Base-by-base conservation (phyloP, 2,113 vertebrate genomes). In the Pipra filicauda region DNA sequence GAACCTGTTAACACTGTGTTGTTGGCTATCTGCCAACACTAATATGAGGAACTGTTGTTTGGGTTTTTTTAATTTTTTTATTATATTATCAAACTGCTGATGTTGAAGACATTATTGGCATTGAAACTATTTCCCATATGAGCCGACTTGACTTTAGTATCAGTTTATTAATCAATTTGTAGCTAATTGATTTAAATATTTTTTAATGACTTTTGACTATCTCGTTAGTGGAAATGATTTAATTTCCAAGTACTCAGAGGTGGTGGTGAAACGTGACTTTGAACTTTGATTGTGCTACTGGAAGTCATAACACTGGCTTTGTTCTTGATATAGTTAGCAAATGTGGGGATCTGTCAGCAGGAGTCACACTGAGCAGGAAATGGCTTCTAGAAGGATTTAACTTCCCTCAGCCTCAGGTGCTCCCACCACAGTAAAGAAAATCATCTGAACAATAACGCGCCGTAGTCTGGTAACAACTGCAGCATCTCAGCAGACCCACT, bases 401-500 rank as follows among this genome's bases (percentile, higher is more conserved):
- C 41, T 72, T 70, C 18, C 11, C 20, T 73, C 6, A 73, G 43
- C 6, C 21, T 84, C 64, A 54, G 12, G 5, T 64, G 2, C 24
- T 83, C 15, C 58, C 9, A 27, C 26, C 41, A n/a, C 27, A 23
- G 19, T 12, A 15, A 39, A 72, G 39, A 26, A 81, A 44, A 67
- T 64, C 4, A 2, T 37, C 61, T 64, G 24, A 57, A 44, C 0
- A 6, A 6, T 37, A 11, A 6, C 0, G 0, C 15, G 4, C 11
- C 30, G 4, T 20, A 35, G 46, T 37, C 23, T 55, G 35, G 20
- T 54, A 26, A 24, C 26, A 46, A 15, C 27, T 39, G 20, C 13
- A 54, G 9, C 33, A 15, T 43, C 49, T 78, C 35, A n/a, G 30
- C 28, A 67, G 57, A 64, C 17, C 13, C 3, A 0, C 28, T 52